Conservation (phyloP, 2,113 vertebrate genomes). For the Furnarius figulus region DNA sequence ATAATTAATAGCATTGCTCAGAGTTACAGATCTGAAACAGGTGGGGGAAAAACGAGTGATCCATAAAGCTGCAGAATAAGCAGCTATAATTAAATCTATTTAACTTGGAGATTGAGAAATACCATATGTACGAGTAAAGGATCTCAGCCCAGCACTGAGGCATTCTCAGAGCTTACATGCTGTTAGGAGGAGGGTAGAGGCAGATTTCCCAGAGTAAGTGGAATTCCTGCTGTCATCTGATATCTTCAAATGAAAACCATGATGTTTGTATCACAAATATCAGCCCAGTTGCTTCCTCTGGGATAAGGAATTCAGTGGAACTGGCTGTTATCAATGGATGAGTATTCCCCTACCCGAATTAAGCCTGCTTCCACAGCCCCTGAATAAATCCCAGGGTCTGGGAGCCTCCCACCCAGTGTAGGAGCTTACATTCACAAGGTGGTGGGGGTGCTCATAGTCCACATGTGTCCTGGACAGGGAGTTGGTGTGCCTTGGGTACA, state of each 20-base stretch:
- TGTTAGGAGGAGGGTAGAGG: slow-evolving; percentile 23
- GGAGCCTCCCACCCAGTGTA: neutral
- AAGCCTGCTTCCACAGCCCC: neutral
- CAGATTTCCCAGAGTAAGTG: slow-evolving; percentile 41
- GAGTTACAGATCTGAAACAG: slow-evolving; percentile 65
- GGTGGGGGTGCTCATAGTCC: slow-evolving; percentile 84
- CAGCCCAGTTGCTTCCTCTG: slow-evolving; percentile 38
- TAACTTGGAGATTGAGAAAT: slow-evolving; percentile 47
- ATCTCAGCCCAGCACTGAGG: neutral
- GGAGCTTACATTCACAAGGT: slow-evolving; percentile 86
- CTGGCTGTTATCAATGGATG: neutral
- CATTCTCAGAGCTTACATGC: slow-evolving; percentile 26
- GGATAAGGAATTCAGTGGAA: neutral
- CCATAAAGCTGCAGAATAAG: slow-evolving; percentile 57
- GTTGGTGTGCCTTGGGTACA: slow-evolving; percentile 68
- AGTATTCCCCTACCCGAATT: neutral
- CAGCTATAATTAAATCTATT: slow-evolving; percentile 60
- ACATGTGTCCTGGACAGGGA: slow-evolving; percentile 65
- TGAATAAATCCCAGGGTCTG: neutral
- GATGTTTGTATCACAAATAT: slow-evolving; percentile 26
- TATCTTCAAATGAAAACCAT: slow-evolving; percentile 38
- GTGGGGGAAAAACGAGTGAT: slow-evolving; percentile 25
- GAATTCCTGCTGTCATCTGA: slow-evolving; percentile 47
- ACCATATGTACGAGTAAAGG: slow-evolving; percentile 17
- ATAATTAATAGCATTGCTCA: slow-evolving; percentile 44